Percentiles rank a stretch among this genome's conserved stretches.
These are phyloP conservation scores for Phymastichus coffea DNA, from an alignment of 1,140 invertebrate genomes.

Conservation along the genomic window DNA sequence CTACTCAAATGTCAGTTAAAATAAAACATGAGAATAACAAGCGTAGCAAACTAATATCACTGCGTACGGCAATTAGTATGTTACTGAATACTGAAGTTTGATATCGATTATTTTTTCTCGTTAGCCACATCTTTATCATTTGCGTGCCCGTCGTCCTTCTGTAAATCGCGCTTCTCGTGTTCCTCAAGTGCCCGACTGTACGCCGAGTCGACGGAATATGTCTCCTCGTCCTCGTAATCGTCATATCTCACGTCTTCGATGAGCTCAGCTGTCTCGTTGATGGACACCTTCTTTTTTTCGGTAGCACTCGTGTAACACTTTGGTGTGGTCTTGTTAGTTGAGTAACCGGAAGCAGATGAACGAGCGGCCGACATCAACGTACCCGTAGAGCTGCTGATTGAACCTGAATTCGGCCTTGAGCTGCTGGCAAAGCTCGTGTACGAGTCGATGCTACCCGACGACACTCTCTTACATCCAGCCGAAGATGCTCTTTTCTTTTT, in stretches of 20 bases:
- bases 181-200: background rate
- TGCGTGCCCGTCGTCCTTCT: background rate
- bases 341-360: slow-evolving; percentile 34
- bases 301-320: background rate
- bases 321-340: too few species aligned
- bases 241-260: slow-evolving; percentile 52
- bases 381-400: slow-evolving; percentile 42
- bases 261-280: slow-evolving; percentile 58
- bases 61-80: too few species aligned
- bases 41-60: too few species aligned
- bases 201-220: background rate
- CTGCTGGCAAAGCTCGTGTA: slow-evolving; percentile 40
- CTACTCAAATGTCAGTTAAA: too few species aligned
- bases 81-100: too few species aligned
- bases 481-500: slow-evolving; percentile 19
- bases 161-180: background rate
- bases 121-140: background rate
- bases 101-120: too few species aligned
- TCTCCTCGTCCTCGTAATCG: background rate
- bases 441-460: slow-evolving; percentile 42
- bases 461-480: slow-evolving; percentile 9
- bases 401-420: slow-evolving; percentile 45
- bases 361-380: slow-evolving; percentile 33
- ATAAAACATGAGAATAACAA: too few species aligned
- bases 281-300: slow-evolving; percentile 54